Evolutionary conservation across 2,888 invertebrate species (phyloP), one percentile per base, ranked within the genome.

Genomic region (Camponotus fellah): DNA sequence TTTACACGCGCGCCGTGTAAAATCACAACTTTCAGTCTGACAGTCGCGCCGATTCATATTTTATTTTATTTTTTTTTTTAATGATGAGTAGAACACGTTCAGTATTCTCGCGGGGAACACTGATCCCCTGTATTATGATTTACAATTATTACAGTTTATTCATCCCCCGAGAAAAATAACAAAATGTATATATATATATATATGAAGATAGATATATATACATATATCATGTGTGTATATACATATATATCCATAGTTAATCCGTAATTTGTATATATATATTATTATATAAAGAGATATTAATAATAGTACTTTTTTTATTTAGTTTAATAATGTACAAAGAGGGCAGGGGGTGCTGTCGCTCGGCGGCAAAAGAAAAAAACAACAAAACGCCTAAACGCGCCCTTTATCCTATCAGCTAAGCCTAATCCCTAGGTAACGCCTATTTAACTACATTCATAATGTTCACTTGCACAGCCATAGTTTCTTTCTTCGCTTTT

Each of bases 391-490:
- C 91, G 89, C 91, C 87, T 88, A 90, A 91, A 92, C 92, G 89
- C 91, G 92, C 90, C 86, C 92, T 92, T 93, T 93, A 92, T 90
- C 90, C 92, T 94, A 94, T 92, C 93, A 92, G 89, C 91, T 94
- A 94, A 94, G 89, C 90, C 93, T 94, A 94, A 91, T 93, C 91
- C 92, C 93, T 94, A 94, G 94, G 92, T 94, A 94, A 94, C 91
- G 88, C 92, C 93, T 94, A 94, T 91, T 92, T 92, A 93, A 94
- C 92, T 93, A 94, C 94, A 93, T 92, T 93, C 94, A 92, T 94
- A 94, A 94, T 94, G 92, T 94, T 94, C 93, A 92, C 94, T 93
- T 94, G 94, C 94, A 94, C 94, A 94, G 94, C 94, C 94, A 94
- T 94, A 92, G 93, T 94, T 93, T 92, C 92, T 92, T 93, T 92